Percentiles rank a stretch among this genome's conserved stretches.
Evolutionary conservation across 1,140 invertebrate genomes (phyloP).

Genomic region (Gyrodactylus bullatarudis): DNA sequence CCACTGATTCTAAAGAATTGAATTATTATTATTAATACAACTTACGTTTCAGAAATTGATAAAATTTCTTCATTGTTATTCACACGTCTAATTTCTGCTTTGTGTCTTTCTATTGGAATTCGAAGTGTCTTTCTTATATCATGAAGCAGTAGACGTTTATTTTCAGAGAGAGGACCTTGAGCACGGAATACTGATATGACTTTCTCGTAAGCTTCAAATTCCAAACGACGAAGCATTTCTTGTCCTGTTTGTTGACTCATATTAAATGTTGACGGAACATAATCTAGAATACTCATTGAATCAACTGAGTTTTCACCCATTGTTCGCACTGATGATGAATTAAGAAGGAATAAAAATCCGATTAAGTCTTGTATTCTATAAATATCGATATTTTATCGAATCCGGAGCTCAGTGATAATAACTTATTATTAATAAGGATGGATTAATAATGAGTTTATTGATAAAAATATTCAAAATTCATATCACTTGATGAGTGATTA

Average conservation of each 20-base stretch:
- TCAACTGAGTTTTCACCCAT: too few species aligned
- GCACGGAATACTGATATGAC: slow-evolving; percentile 54
- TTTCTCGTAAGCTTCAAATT: slow-evolving; percentile 54
- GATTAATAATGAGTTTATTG: too few species aligned
- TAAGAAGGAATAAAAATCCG: too few species aligned
- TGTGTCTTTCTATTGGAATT: slow-evolving; percentile 51
- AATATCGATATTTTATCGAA: too few species aligned
- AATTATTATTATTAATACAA: background rate
- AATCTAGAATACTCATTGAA: background rate
- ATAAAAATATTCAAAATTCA: too few species aligned
- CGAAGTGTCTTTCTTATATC: slow-evolving; percentile 40
- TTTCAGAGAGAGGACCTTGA: slow-evolving; percentile 44
- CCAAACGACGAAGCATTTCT: slow-evolving; percentile 43
- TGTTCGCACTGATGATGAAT: too few species aligned
- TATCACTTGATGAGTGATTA: too few species aligned
- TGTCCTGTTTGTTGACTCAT: slow-evolving; percentile 48
- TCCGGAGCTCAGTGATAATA: too few species aligned
- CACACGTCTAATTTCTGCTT: slow-evolving; percentile 49
- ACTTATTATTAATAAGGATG: too few species aligned
- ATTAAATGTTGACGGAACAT: slow-evolving; percentile 21
- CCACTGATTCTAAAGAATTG: background rate
- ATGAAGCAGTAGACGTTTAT: slow-evolving; percentile 44
- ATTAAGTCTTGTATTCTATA: too few species aligned
- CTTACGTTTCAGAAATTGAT: slow-evolving; percentile 34
- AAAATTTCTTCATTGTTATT: slow-evolving; percentile 55